These are phyloP conservation scores for Archocentrus centrarchus DNA, from an alignment of 2,113 vertebrate species.

Conservation along the genomic window DNA sequence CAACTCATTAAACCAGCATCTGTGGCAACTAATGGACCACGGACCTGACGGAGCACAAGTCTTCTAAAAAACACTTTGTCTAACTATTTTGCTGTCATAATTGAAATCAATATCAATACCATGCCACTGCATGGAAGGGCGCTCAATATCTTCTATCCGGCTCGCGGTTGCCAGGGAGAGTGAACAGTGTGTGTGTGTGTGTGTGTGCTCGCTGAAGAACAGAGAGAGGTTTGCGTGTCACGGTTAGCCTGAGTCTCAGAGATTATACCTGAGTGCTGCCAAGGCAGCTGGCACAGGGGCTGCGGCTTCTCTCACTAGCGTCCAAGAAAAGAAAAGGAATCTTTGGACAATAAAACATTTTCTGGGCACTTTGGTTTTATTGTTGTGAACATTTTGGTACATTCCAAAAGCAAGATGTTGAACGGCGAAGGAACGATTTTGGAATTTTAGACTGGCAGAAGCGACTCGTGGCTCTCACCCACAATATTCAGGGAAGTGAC, in stretches of 20 bases:
- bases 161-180: constrained; percentile 8
- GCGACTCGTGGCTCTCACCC: neutral
- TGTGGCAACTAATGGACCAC: constrained; percentile 21
- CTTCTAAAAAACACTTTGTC: constrained; percentile 33
- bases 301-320: constrained; percentile 24
- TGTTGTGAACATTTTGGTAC: constrained; percentile 42
- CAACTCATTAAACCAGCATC: constrained; percentile 28
- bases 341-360: constrained; percentile 47
- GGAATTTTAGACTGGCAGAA: constrained; percentile 31
- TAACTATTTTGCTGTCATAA: constrained; percentile 42
- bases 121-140: constrained; percentile 20
- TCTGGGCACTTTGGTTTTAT: constrained; percentile 53
- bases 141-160: constrained; percentile 27
- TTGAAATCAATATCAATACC: constrained; percentile 52
- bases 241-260: constrained; percentile 52
- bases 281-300: constrained; percentile 58
- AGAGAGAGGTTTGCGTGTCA: constrained; percentile 15
- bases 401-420: constrained; percentile 35
- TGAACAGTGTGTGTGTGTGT: constrained; percentile 9
- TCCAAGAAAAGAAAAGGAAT: constrained; percentile 38
- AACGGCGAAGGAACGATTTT: constrained; percentile 30
- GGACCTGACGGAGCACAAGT: constrained; percentile 9
- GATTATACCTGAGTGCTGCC: constrained; percentile 64
- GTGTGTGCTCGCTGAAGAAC: constrained; percentile 19
- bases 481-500: constrained; percentile 10